A percentile compares a stretch with the other conserved stretches of the same genome.
These are phyloP conservation scores for Myiotriccus ornatus DNA, from an alignment of 2,797 vertebrate species.

Conservation along the genomic window DNA sequence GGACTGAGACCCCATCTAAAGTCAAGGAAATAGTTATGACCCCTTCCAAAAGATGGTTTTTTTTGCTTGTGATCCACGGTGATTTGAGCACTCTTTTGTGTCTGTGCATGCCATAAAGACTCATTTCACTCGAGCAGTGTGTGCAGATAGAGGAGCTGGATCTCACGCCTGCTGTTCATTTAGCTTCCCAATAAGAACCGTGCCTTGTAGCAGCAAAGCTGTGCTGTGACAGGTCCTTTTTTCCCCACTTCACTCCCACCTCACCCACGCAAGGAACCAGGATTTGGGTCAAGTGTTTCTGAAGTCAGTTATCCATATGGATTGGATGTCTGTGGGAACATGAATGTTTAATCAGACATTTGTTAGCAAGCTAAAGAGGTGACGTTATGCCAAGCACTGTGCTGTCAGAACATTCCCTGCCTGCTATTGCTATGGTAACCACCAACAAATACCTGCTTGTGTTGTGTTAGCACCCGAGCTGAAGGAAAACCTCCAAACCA, in stretches of 20 bases:
- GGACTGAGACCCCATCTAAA: not conserved
- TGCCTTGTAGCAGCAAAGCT: not conserved
- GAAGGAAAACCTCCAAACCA: not conserved
- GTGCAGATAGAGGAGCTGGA: not conserved
- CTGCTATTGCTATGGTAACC: slow-evolving; percentile 36
- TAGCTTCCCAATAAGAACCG: not conserved
- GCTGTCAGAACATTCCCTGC: slow-evolving; percentile 22
- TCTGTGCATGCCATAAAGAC: not conserved
- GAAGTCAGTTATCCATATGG: not conserved
- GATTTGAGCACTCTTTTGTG: not conserved
- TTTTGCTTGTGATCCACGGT: not conserved
- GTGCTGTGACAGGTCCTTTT: not conserved
- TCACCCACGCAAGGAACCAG: not conserved
- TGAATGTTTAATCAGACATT: slow-evolving; percentile 42
- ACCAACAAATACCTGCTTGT: not conserved
- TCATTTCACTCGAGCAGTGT: not conserved
- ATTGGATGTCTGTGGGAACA: not conserved
- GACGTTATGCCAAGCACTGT: not conserved
- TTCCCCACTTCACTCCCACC: not conserved
- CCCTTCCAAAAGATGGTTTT: not conserved
- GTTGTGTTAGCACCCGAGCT: not conserved
- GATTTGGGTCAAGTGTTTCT: not conserved
- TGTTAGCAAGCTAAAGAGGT: slow-evolving; percentile 39
- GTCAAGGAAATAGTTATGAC: not conserved
- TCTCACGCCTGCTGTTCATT: not conserved